These are phyloP conservation scores for Echiichthys vipera DNA, from an alignment of 2,797 vertebrate species.

Conservation along the genomic window DNA sequence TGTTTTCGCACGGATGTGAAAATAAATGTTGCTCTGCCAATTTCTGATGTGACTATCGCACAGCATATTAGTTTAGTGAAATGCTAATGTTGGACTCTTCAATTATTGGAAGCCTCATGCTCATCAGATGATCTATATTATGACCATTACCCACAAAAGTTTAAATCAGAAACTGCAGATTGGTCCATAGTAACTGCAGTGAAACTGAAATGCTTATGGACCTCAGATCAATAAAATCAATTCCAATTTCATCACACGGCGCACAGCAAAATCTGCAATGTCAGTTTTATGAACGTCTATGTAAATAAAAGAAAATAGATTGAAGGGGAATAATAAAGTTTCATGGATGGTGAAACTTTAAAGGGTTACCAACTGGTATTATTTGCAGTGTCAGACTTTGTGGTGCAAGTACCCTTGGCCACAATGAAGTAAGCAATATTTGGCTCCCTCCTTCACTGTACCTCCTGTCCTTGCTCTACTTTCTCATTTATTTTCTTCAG, in stretches of 20 bases:
- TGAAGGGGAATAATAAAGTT: conserved; percentile 52
- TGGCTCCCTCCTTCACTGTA: conserved; percentile 38
- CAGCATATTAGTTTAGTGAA: not conserved
- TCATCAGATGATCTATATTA: conserved; percentile 57
- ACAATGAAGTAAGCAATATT: conserved; percentile 54
- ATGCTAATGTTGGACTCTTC: conserved; percentile 17
- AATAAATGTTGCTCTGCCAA: not conserved
- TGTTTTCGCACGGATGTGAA: not conserved
- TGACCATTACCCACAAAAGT: conserved; percentile 57
- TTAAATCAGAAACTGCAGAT: conserved; percentile 40
- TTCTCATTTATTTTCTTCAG: conserved; percentile 54
- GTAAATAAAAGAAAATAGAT: conserved; percentile 62
- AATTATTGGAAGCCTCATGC: conserved; percentile 40
- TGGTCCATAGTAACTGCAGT: conserved; percentile 36
- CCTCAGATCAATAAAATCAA: conserved; percentile 75
- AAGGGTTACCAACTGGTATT: conserved; percentile 42
- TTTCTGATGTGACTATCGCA: not conserved
- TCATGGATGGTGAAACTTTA: conserved; percentile 48
- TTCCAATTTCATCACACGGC: conserved; percentile 76
- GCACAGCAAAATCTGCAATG: conserved; percentile 69
- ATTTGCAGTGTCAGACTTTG: conserved; percentile 60
- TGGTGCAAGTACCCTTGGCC: conserved; percentile 53
- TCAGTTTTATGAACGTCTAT: conserved; percentile 68
- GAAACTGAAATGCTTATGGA: conserved; percentile 50
- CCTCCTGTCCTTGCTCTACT: conserved; percentile 29